Evolutionary conservation across 2,113 vertebrate species (phyloP).

Genomic region (Percina caprodes): DNA sequence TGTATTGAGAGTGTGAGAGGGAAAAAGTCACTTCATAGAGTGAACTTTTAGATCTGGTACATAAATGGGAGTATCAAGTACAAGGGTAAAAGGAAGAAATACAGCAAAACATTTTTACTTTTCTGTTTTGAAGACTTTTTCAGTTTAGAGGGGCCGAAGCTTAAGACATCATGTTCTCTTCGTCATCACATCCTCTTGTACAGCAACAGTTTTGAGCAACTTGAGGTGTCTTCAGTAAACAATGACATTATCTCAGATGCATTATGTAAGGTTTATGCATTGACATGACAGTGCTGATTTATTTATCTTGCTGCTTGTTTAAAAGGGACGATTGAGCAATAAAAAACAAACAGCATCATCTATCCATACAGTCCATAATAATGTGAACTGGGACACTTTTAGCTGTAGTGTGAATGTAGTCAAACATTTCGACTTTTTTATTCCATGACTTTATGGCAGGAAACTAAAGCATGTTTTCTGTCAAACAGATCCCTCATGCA

Average conservation of each 20-base stretch:
- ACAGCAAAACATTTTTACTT: slow-evolving; percentile 20
- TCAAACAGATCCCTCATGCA: slow-evolving; percentile 7
- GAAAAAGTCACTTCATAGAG: slow-evolving; percentile 26
- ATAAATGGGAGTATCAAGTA: not conserved
- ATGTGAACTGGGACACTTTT: not conserved
- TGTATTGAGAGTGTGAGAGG: not conserved
- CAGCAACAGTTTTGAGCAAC: slow-evolving; percentile 33
- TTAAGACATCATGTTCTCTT: slow-evolving; percentile 25
- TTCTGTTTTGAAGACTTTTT: slow-evolving; percentile 27
- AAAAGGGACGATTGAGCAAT: not conserved
- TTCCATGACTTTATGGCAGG: not conserved
- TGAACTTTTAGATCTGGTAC: slow-evolving; percentile 1
- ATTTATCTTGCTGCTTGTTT: slow-evolving; percentile 33
- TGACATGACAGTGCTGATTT: slow-evolving; percentile 27
- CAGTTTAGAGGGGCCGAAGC: slow-evolving; percentile 9
- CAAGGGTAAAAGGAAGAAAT: slow-evolving; percentile 22
- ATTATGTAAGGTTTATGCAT: slow-evolving; percentile 34
- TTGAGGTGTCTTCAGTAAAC: slow-evolving; percentile 24
- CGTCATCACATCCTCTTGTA: slow-evolving; percentile 12
- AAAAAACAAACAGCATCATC: slow-evolving; percentile 9
- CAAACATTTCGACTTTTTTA: not conserved
- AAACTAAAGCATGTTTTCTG: not conserved
- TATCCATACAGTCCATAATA: not conserved
- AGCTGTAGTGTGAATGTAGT: not conserved
- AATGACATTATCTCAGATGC: slow-evolving; percentile 26